These are phyloP conservation scores for Coptodon bakossiorum DNA, from an alignment of 2,113 vertebrate species.

Conservation along the genomic window DNA sequence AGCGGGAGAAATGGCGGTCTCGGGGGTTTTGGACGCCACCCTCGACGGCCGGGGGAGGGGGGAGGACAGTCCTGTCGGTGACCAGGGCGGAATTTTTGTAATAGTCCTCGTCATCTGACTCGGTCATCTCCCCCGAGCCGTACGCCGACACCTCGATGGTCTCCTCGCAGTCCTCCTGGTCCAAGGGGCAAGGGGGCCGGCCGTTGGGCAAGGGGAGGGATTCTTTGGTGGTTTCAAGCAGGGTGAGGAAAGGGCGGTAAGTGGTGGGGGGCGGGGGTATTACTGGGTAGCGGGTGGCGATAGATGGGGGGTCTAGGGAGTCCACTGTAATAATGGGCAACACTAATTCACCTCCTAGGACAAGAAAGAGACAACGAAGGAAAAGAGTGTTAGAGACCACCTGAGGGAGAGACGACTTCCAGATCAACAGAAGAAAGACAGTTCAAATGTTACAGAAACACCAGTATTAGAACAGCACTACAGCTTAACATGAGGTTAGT, in stretches of 20 bases:
- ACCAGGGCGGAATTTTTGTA: slow-evolving; percentile 84
- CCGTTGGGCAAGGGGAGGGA: slow-evolving; percentile 72
- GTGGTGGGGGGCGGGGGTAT: slow-evolving; percentile 86
- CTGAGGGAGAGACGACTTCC: slow-evolving; percentile 1
- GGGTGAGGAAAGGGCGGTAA: slow-evolving; percentile 82
- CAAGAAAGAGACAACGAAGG: slow-evolving; percentile 72
- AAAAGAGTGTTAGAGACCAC: slow-evolving; percentile 52
- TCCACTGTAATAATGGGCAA: slow-evolving; percentile 94
- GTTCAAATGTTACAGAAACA: slow-evolving; percentile 60
- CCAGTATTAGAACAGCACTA: slow-evolving; percentile 70
- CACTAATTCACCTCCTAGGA: slow-evolving; percentile 94
- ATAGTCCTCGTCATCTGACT: slow-evolving; percentile 92
- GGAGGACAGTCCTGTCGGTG: slow-evolving; percentile 85
- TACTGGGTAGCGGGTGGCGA: slow-evolving; percentile 86
- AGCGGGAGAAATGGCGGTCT: slow-evolving; percentile 68
- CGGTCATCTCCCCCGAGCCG: slow-evolving; percentile 89
- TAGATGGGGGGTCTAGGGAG: slow-evolving; percentile 88
- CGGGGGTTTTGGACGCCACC: slow-evolving; percentile 68
- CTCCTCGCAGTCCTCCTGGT: slow-evolving; percentile 90
- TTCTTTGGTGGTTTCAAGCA: slow-evolving; percentile 85
- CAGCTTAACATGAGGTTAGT: slow-evolving; percentile 70
- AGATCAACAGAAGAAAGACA: slow-evolving; percentile 37
- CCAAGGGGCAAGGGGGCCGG: slow-evolving; percentile 77
- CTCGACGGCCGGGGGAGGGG: slow-evolving; percentile 68
- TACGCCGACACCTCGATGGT: slow-evolving; percentile 85